These are phyloP conservation scores for Semaprochilodus insignis DNA, from an alignment of 2,797 vertebrate genomes.

Conservation along the genomic window DNA sequence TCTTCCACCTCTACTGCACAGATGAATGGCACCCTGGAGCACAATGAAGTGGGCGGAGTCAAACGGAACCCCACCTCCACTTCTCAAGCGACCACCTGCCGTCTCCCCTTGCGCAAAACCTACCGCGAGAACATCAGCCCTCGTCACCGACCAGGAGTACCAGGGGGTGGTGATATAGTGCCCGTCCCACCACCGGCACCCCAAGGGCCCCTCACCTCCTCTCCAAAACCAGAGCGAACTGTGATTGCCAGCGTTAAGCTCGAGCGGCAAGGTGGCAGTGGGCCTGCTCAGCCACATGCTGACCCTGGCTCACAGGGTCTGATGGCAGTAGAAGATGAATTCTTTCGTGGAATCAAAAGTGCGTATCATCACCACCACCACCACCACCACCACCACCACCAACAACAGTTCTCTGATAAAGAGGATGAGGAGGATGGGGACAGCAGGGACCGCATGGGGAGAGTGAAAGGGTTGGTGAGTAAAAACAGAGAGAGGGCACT, in stretches of 20 bases:
- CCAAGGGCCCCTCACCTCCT: slow-evolving; percentile 66
- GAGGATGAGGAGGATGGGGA: slow-evolving; percentile 54
- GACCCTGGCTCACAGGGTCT: slow-evolving; percentile 70
- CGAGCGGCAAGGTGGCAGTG: slow-evolving; percentile 75
- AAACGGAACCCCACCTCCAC: slow-evolving; percentile 72
- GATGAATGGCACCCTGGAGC: slow-evolving; percentile 89
- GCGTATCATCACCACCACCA: slow-evolving; percentile 70
- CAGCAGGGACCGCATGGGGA: slow-evolving; percentile 18
- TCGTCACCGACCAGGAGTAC: slow-evolving; percentile 72
- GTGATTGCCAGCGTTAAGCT: slow-evolving; percentile 83
- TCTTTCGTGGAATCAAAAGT: slow-evolving; percentile 84
- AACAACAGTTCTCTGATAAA: slow-evolving; percentile 62
- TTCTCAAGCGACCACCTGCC: slow-evolving; percentile 79
- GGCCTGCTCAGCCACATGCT: slow-evolving; percentile 57
- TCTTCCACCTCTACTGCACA: slow-evolving; percentile 68
- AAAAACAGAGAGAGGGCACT: slow-evolving; percentile 76
- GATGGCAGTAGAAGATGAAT: slow-evolving; percentile 85
- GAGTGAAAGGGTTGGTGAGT: slow-evolving; percentile 67
- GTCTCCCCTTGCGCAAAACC: slow-evolving; percentile 90
- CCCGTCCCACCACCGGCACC: slow-evolving; percentile 65
- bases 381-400: slow-evolving; percentile 72
- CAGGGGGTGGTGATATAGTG: slow-evolving; percentile 72
- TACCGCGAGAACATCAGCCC: slow-evolving; percentile 89
- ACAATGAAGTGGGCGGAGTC: slow-evolving; percentile 68
- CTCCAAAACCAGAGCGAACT: slow-evolving; percentile 72